Evolutionary conservation across 2,113 vertebrate genomes (phyloP), one percentile per base, ranked within the genome.

Genomic region (Petaurus breviceps): DNA sequence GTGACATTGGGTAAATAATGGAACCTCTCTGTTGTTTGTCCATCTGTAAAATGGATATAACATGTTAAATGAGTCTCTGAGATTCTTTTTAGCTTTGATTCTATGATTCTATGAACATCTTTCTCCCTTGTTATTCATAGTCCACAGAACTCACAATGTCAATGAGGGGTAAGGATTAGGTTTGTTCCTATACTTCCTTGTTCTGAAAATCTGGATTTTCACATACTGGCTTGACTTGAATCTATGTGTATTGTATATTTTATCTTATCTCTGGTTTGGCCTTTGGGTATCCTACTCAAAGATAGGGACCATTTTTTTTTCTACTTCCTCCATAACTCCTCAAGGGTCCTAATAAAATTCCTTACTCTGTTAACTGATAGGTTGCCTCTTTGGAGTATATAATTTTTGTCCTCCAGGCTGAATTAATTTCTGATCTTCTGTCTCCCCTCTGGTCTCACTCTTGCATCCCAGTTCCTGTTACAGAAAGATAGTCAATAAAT

Each of bases 181-280:
- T 57, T 57, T 57, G 8, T 57, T 89, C 46, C 50, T 90, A 11
- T 46, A 57, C 68, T 94, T 28, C 51, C 2, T 51, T 57, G 57
- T 90, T 61, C 11, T 47, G 16, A 95, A 95, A 90, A 28, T 68
- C n/a, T 93, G 90, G n/a, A 77, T 77, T 92, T 96, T 49, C 23
- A 54, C 68, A 11, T 77, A 28, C 9, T 11, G 26, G 10, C 8
- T 28, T 28, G 55, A 57, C 54, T 55, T 9, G 8, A 57, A 9
- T 57, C 6, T 55, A 11, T 37, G 3, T 68, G 3, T 16, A 37
- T 31, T 31, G 0, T 91, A 49, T 55, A 12, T 1, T 3, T 68
- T 84, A 47, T 47, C 31, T 68, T 91, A 95, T 91, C 11, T 25
- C 0, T 57, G 26, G 26, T 57, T 12, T 90, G 19, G 11, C 25